Base-by-base conservation (phyloP, 1,140 invertebrate species). In the Idris sp. region DNA sequence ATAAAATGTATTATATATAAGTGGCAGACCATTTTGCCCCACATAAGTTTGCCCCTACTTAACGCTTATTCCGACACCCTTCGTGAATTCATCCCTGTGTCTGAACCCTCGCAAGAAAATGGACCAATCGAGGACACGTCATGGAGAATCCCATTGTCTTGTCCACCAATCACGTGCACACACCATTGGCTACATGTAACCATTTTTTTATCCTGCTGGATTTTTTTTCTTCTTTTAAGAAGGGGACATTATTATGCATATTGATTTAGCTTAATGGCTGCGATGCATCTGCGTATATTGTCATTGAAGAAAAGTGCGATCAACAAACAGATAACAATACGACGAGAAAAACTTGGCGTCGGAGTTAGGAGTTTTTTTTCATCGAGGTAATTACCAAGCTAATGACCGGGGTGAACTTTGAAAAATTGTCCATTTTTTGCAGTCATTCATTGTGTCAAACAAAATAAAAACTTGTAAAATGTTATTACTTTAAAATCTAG, bases 21-120 rank as follows among this genome's bases (percentile, higher is more conserved):
- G 78, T 79, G 54, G 77, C 76, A 72, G 76, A 77, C 74, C 73
- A 76, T 40, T 68, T 69, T 33, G 59, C 54, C 72, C 58, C 68
- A 64, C 35, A 16, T 43, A 35, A 74, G 59, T 51, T 77, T 59
- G 71, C 61, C 81, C 81, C 83, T 84, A 83, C 83, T 86, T 85
- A 84, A 84, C 83, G 83, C 83, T 84, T 83, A 80, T 83, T 80
- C 81, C 69, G 54, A 82, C 82, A 81, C 78, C 83, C 84, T 67
- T 81, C 71, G 76, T 76, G 76, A 74, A 79, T 83, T 65, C 74
- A 83, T 82, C 81, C 77, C 77, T 80, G 78, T 81, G 83, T 22
- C 15, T 61, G 76, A 81, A 82, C 82, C 82, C 82, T 79, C 74
- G 71, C 49, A 71, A 69, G 73, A 18, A n/a, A 65, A 48, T 74